These are phyloP conservation scores for Pseudachorutes palmiensis DNA, from an alignment of 1,140 invertebrate species.

Conservation along the genomic window DNA sequence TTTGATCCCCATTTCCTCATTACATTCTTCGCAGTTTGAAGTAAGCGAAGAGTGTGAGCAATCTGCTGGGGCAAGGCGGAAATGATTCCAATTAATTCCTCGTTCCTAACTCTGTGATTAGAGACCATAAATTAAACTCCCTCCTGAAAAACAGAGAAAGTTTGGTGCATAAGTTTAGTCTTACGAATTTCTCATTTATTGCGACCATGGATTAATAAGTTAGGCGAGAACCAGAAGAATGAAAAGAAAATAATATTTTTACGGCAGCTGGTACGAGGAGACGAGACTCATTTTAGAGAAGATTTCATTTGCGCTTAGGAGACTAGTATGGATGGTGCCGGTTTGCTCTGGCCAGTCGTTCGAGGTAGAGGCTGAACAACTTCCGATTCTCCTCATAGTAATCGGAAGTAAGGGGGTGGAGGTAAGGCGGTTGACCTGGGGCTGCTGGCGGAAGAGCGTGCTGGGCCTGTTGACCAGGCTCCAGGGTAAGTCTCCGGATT, in stretches of 20 bases:
- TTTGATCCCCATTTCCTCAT: background rate
- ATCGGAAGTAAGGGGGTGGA: background rate
- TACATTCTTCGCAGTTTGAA: background rate
- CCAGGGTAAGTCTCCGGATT: background rate
- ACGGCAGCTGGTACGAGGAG: no score
- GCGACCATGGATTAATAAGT: no score
- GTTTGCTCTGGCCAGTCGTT: background rate
- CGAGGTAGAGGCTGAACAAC: background rate
- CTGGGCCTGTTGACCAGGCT: background rate
- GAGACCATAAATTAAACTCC: background rate
- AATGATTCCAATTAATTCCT: slow-evolving; percentile 3
- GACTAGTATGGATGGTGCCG: slow-evolving; percentile 1
- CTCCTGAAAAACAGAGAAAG: no score
- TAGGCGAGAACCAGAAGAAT: no score
- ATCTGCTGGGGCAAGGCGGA: background rate
- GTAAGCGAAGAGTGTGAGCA: no score
- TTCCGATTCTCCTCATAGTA: background rate
- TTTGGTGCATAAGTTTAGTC: no score
- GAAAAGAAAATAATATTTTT: no score
- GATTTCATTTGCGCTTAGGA: background rate
- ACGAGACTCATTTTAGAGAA: no score
- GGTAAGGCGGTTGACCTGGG: background rate
- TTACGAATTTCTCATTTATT: no score
- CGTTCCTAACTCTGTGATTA: background rate
- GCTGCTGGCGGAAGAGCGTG: background rate